Evolutionary conservation across 2,888 invertebrate genomes (phyloP).

Genomic region (Hymenopus coronatus): DNA sequence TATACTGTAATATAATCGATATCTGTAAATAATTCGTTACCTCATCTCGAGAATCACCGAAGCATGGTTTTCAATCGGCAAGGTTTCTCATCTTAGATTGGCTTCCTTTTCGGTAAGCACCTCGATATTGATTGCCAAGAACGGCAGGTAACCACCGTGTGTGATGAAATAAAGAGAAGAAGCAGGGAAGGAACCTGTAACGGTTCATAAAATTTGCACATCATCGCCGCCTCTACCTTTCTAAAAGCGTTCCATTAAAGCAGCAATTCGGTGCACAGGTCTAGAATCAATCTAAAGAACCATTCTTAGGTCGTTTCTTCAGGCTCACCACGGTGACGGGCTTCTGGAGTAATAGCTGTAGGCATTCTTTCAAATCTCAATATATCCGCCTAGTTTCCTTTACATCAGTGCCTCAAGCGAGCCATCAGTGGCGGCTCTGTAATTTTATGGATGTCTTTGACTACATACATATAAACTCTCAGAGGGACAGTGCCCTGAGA

Average conservation of each 20-base stretch:
- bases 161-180: not conserved
- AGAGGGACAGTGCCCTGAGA: too few relatives aligned
- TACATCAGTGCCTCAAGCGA: not conserved
- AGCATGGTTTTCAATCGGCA: too few relatives aligned
- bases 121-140: not conserved
- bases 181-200: not conserved
- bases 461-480: too few relatives aligned
- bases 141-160: not conserved
- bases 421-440: not conserved
- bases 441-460: too few relatives aligned
- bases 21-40: too few relatives aligned
- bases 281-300: not conserved
- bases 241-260: not conserved
- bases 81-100: not conserved
- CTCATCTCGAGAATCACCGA: too few relatives aligned
- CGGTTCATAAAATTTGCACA: slow-evolving; percentile 9
- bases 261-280: not conserved
- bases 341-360: not conserved
- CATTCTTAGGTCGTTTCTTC: not conserved
- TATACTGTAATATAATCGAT: too few relatives aligned
- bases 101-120: not conserved
- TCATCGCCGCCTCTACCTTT: not conserved
- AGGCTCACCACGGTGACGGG: not conserved
- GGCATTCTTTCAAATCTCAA: not conserved
- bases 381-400: not conserved